Conservation (phyloP, 2,113 vertebrate species). For the Micronycteris hirsuta region DNA sequence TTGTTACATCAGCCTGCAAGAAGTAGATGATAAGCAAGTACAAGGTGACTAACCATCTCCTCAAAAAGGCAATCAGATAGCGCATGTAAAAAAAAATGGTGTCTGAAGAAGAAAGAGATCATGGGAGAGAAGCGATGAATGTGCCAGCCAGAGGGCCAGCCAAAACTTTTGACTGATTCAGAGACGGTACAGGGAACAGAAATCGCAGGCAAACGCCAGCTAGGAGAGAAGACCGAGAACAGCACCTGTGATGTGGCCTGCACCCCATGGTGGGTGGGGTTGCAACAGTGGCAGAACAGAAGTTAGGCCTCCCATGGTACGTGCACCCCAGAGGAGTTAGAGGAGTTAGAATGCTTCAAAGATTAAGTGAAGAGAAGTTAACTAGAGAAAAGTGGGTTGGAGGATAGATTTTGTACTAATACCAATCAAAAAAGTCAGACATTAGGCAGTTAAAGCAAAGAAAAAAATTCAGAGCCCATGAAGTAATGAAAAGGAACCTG, state of each 20-base stretch:
- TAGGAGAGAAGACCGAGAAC: neutral
- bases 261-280: accelerated
- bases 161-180: neutral
- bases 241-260: accelerated
- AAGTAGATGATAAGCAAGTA: neutral
- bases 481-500: neutral
- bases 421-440: neutral
- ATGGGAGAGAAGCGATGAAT: neutral
- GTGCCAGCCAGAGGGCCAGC: neutral
- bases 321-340: neutral
- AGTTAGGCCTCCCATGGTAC: neutral
- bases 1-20: neutral
- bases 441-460: neutral
- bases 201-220: neutral
- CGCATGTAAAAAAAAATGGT: neutral
- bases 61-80: neutral
- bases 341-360: neutral
- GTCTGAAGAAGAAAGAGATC: neutral
- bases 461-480: neutral
- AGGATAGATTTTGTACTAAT: neutral
- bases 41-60: neutral
- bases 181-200: neutral
- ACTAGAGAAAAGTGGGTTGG: neutral
- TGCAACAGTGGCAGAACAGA: neutral
- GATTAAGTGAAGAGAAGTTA: neutral